These are phyloP conservation scores for Gastrophysa polygoni DNA, from an alignment of 2,888 invertebrate species.

Conservation along the genomic window DNA sequence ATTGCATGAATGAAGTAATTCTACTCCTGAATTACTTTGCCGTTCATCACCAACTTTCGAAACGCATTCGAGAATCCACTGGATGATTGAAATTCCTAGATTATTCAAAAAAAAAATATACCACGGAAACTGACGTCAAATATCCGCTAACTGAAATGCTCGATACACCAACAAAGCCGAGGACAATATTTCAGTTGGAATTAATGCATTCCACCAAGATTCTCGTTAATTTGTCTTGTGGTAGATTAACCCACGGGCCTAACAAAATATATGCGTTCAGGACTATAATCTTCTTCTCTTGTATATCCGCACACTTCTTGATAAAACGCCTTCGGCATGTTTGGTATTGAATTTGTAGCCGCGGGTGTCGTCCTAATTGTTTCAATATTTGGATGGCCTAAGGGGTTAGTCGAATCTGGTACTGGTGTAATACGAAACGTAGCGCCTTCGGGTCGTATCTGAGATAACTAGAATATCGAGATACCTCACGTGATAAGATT, in stretches of 20 bases:
- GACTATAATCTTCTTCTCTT: neutral
- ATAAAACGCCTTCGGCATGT: neutral
- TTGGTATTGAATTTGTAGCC: neutral
- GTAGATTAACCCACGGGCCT: neutral
- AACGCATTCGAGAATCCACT: too few relatives aligned
- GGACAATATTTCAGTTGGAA: too few relatives aligned
- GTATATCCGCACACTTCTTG: neutral
- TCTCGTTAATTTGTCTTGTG: neutral
- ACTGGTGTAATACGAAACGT: neutral
- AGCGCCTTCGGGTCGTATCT: neutral
- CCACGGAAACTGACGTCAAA: too few relatives aligned
- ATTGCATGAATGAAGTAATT: too few relatives aligned
- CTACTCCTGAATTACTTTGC: too few relatives aligned
- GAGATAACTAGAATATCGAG: neutral
- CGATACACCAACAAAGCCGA: too few relatives aligned
- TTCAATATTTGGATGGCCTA: neutral
- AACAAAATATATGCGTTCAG: neutral
- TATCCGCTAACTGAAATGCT: too few relatives aligned
- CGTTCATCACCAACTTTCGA: too few relatives aligned
- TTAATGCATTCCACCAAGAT: neutral
- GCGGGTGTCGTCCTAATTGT: neutral
- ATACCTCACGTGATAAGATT: neutral
- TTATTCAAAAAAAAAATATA: too few relatives aligned
- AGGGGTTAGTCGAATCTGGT: too few relatives aligned
- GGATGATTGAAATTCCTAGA: too few relatives aligned